Evolutionary conservation across 2,888 invertebrate genomes (phyloP).

Genomic region (Zygaena filipendulae): DNA sequence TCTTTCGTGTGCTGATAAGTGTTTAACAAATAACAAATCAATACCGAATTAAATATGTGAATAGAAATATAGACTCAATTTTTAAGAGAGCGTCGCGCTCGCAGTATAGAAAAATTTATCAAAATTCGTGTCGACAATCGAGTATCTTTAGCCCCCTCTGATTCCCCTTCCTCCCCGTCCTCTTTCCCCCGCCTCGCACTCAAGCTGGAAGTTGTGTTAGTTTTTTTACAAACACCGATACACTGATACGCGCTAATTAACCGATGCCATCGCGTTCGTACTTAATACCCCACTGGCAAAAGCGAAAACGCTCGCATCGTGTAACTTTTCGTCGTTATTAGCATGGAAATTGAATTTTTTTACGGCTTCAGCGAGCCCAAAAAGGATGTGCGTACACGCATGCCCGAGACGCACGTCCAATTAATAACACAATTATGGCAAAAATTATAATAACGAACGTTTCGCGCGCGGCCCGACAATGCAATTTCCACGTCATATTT

Average conservation of each 20-base stretch:
- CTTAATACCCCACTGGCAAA: too few species aligned
- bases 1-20: too few species aligned
- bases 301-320: slow-evolving; percentile 38
- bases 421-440: slow-evolving; percentile 23
- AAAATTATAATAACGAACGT: too few species aligned
- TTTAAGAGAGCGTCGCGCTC: too few species aligned
- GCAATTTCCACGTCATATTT: too few species aligned
- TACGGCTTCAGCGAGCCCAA: slow-evolving; percentile 26
- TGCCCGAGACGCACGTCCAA: slow-evolving; percentile 45
- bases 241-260: slow-evolving; percentile 40
- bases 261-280: slow-evolving; percentile 40
- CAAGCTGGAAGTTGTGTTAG: slow-evolving; percentile 43
- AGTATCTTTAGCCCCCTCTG: too few species aligned
- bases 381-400: slow-evolving; percentile 49
- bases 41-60: too few species aligned
- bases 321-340: slow-evolving; percentile 51
- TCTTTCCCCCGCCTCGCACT: slow-evolving; percentile 17
- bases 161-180: too few species aligned
- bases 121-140: slow-evolving; percentile 24
- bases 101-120: too few species aligned
- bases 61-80: too few species aligned
- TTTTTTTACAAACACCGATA: slow-evolving; percentile 39
- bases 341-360: slow-evolving; percentile 54
- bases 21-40: too few species aligned
- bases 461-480: too few species aligned